Base-by-base conservation (phyloP, 2,113 vertebrate species). In the Nothoprocta perdicaria region DNA sequence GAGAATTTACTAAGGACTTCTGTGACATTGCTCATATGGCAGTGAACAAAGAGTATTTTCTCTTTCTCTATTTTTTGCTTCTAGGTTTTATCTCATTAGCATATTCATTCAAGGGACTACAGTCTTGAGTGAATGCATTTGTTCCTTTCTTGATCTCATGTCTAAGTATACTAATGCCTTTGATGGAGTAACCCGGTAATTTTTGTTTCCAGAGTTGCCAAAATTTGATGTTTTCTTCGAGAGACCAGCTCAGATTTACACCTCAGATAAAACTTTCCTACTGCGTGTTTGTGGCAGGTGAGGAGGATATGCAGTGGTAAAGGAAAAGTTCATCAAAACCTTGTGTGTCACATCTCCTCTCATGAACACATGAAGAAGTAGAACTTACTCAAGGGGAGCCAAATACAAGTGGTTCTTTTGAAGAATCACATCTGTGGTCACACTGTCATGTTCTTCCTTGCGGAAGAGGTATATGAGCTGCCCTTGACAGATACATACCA, bases 221-320 rank as follows among this genome's bases (percentile, higher is more conserved):
- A 96, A 78, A 43, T 94, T 96, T 0, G 27, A 89, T 60, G 82
- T 96, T 88, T 96, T 95, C 91, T 93, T 96, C 0, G 68, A 92
- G 76, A 94, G 91, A 82, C 95, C 92, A 19, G 4, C 81, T 94
- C 95, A 88, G 68, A 88, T 96, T 94, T 88, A 91, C 24, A 79
- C 84, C 72, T 91, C 91, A 57, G 94, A 96, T 72, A 93, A 87
- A 87, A 89, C 52, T 55, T 92, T 96, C 33, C 65, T 9, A 2
- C 65, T 96, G 68, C 82, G 41, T 52, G 92, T 95, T 29, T 96
- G 95, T 65, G 94, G 95, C 91, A 96, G 95, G 96, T 96, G 84
- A 93, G 86, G 21, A 71, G 12, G 45, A 65, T 26, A 4, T 38
- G 41, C 14, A 61, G 50, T 12, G 18, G 15, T 76, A 62, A 41